These are phyloP conservation scores for Puma concolor DNA, from an alignment of 2,113 vertebrate species.

Conservation along the genomic window DNA sequence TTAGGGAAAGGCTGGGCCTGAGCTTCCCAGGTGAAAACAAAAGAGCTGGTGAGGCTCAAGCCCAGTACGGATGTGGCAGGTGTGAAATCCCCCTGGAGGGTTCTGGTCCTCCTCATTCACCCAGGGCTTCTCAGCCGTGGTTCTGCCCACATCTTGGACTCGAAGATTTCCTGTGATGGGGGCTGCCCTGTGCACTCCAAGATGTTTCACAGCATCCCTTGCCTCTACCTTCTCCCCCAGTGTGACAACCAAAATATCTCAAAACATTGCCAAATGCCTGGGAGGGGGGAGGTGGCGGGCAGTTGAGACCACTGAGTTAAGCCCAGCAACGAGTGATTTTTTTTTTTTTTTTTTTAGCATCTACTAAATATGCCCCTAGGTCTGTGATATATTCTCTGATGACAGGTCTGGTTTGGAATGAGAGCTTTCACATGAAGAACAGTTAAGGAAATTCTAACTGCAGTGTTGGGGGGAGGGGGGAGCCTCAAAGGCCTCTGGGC, in stretches of 20 bases:
- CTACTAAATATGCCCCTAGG: neutral
- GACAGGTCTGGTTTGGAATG: neutral
- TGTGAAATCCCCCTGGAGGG: too few relatives aligned
- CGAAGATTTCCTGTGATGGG: rapidly evolving
- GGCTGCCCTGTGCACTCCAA: neutral
- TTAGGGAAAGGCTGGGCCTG: neutral
- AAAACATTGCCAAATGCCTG: neutral
- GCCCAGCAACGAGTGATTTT: neutral
- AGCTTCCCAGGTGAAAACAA: neutral
- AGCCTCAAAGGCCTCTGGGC: neutral
- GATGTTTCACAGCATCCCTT: neutral
- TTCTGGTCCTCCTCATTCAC: neutral
- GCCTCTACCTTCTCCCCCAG: neutral
- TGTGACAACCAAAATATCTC: neutral
- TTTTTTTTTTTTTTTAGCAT: neutral
- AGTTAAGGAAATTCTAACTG: neutral
- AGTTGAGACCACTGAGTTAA: neutral
- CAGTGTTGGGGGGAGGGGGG: neutral
- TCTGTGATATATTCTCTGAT: neutral
- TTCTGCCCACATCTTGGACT: neutral
- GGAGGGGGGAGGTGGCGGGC: neutral
- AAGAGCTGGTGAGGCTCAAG: neutral
- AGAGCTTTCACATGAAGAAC: neutral
- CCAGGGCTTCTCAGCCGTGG: neutral
- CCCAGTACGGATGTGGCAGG: rapidly evolving